Percentiles rank a stretch among this genome's conserved stretches.
Conservation (phyloP, 2,113 vertebrate genomes). For the Synodontis membranacea region DNA sequence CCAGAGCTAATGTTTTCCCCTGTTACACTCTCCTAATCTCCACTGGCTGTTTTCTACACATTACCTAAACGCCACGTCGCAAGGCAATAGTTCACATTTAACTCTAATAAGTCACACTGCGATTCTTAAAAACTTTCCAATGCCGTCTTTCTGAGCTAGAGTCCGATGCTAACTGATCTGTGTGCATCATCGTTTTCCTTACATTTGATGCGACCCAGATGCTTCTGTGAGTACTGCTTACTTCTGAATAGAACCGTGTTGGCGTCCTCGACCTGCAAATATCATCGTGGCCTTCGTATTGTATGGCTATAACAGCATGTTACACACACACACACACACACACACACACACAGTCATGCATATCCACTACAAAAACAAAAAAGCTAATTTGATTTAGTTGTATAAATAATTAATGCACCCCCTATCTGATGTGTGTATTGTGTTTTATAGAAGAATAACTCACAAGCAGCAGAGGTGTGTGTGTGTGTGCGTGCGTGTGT, state of each 20-base stretch:
- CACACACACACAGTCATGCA: constrained; percentile 21
- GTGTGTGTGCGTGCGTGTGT: constrained; percentile 52
- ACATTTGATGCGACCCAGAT: not conserved
- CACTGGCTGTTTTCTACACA: constrained; percentile 1
- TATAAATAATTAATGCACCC: constrained; percentile 48
- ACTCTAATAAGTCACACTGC: constrained; percentile 15
- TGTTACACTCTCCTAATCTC: constrained; percentile 58
- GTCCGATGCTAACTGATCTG: not conserved
- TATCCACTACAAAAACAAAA: constrained; percentile 17
- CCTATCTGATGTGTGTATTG: constrained; percentile 30
- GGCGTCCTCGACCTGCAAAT: constrained; percentile 15
- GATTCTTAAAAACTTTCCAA: too few species aligned
- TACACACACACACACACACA: not conserved
- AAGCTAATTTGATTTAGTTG: constrained; percentile 2
- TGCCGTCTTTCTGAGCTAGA: not conserved
- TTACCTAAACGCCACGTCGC: constrained; percentile 22
- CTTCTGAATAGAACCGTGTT: not conserved
- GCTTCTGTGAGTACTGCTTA: not conserved
- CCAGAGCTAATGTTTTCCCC: constrained; percentile 67
- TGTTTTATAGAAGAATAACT: constrained; percentile 34
- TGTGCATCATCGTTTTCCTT: not conserved
- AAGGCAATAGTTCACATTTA: constrained; percentile 21
- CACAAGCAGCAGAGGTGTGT: constrained; percentile 18
- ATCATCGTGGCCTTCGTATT: not conserved
- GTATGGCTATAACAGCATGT: not conserved